phyloP scores from a whole-genome alignment of 2,797 vertebrate genomes.

The Sparus aurata region DNA sequence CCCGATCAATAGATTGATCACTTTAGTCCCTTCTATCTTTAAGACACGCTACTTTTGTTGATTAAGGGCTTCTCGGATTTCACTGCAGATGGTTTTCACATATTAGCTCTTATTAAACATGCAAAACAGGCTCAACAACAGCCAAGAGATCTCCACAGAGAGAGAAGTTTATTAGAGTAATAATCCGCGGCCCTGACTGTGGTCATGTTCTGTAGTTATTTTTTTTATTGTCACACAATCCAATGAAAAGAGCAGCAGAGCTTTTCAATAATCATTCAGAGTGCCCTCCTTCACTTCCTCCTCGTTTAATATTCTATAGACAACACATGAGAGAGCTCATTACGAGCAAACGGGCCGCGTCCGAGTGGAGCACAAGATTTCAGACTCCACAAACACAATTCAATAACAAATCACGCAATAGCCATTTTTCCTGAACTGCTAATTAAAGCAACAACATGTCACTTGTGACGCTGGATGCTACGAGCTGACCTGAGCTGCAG shows the following conservation, averaged over 20 bases:
- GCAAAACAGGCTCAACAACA: constrained; percentile 52
- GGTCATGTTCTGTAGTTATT: neutral
- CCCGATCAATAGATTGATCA: constrained; percentile 65
- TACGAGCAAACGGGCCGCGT: neutral
- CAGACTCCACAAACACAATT: neutral
- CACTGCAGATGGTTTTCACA: constrained; percentile 56
- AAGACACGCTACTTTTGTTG: constrained; percentile 59
- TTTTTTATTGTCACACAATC: neutral
- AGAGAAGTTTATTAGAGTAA: constrained; percentile 19
- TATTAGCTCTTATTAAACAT: constrained; percentile 63
- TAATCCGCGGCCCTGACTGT: neutral
- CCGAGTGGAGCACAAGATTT: neutral
- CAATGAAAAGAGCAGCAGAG: neutral
- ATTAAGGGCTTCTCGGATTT: constrained; percentile 59
- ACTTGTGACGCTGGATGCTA: too few species aligned
- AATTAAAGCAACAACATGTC: neutral
- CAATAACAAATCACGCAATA: neutral
- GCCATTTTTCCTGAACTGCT: neutral
- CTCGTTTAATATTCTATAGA: neutral
- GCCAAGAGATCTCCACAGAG: constrained; percentile 22
- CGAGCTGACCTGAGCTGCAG: too few species aligned
- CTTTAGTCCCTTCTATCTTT: constrained; percentile 56
- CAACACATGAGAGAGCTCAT: neutral
- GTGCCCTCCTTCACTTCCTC: neutral
- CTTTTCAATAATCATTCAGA: neutral